phyloP scores from a whole-genome alignment of 1,140 invertebrate species.

The Sitodiplosis mosellana region DNA sequence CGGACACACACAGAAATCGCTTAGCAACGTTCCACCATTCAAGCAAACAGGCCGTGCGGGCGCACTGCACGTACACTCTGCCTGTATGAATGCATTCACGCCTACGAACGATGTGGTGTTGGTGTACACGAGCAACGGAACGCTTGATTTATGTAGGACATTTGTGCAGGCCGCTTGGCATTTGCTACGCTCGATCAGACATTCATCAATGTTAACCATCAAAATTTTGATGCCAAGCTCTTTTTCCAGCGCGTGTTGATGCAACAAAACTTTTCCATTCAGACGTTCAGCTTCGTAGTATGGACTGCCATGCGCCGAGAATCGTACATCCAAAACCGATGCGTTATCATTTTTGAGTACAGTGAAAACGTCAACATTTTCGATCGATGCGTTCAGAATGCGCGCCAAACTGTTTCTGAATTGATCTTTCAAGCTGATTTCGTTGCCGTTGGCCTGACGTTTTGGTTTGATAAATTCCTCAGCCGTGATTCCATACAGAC shows the following conservation, averaged over 20 bases:
- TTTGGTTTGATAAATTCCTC: slow-evolving; percentile 61
- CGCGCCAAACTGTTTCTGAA: slow-evolving; percentile 45
- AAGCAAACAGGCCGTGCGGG: slow-evolving; percentile 35
- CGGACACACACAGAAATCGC: slow-evolving; percentile 42
- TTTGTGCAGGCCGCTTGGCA: slow-evolving; percentile 57
- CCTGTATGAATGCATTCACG: slow-evolving; percentile 57
- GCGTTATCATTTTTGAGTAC: slow-evolving; percentile 47
- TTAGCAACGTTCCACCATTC: slow-evolving; percentile 48
- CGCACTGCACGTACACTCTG: slow-evolving; percentile 49
- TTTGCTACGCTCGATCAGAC: slow-evolving; percentile 50
- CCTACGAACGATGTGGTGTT: slow-evolving; percentile 82
- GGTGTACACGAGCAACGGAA: slow-evolving; percentile 65
- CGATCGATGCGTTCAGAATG: slow-evolving; percentile 51
- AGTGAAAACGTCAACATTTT: slow-evolving; percentile 86
- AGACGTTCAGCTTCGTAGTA: slow-evolving; percentile 73
- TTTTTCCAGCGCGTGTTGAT: slow-evolving; percentile 47
- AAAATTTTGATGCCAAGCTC: slow-evolving; percentile 51
- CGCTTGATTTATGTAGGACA: slow-evolving; percentile 43
- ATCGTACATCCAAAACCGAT: slow-evolving; percentile 58
- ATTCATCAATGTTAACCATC: slow-evolving; percentile 78
- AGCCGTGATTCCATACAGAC: slow-evolving; percentile 59
- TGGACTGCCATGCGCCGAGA: slow-evolving; percentile 79
- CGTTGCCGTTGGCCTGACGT: slow-evolving; percentile 31
- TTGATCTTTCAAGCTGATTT: slow-evolving; percentile 53
- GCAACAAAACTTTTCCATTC: slow-evolving; percentile 52